Evolutionary conservation across 2,888 invertebrate species (phyloP).

Genomic region (Cerastoderma edule): DNA sequence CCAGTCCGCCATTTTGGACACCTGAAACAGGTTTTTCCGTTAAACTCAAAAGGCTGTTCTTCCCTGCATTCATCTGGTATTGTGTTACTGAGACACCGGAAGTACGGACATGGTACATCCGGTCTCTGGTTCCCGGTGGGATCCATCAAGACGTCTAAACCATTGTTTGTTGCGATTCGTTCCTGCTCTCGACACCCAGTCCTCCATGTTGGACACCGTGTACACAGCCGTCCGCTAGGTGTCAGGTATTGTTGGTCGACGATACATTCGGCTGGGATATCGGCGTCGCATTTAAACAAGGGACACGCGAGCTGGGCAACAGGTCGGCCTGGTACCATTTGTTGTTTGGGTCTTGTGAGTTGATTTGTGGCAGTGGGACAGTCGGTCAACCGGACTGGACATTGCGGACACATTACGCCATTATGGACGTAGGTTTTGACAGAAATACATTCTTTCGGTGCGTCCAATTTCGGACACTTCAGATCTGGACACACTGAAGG

Average conservation of each 20-base stretch:
- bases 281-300: conserved; percentile 23
- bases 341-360: too few species aligned
- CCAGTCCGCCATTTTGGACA: conserved; percentile 51
- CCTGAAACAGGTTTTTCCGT: conserved; percentile 49
- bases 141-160: background rate
- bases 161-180: conserved; percentile 14
- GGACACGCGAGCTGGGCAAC: conserved; percentile 22
- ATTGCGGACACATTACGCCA: conserved; percentile 31
- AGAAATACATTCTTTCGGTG: conserved; percentile 31
- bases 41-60: conserved; percentile 39
- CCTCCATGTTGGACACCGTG: conserved; percentile 35
- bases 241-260: conserved; percentile 22
- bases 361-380: conserved; percentile 35
- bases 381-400: conserved; percentile 32
- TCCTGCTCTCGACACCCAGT: conserved; percentile 32
- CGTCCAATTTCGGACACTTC: background rate
- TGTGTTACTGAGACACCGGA: conserved; percentile 31
- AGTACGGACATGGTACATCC: conserved; percentile 35
- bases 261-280: conserved; percentile 44
- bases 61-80: conserved; percentile 47
- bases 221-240: conserved; percentile 23
- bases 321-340: background rate
- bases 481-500: conserved; percentile 7
- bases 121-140: background rate
- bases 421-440: conserved; percentile 21